Base-by-base conservation (phyloP, 2,888 invertebrate species). In the Amphipyra berbera region DNA sequence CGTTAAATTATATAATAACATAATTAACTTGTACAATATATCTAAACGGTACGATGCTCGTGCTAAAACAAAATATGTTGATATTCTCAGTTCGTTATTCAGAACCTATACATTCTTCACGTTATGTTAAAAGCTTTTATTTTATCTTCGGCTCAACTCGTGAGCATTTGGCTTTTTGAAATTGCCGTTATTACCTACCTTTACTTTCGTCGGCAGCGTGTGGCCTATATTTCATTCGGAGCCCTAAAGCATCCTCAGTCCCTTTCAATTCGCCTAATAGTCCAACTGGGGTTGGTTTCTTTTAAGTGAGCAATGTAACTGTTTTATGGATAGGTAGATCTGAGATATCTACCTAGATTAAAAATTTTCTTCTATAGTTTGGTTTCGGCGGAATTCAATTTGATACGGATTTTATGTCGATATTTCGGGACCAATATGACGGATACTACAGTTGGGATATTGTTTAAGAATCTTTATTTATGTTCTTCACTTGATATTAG, bases 191-290 rank as follows among this genome's bases (percentile, higher is more conserved):
- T 73, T 72, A 73, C 66, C 45, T 44, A 53, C 71, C 46, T 57
- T 41, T 56, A 58, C 60, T 40, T 57, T 13, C 12, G 35, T 54
- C 21, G 50, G 56, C 37, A 47, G 13, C 69, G 56, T 60, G 53
- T 60, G 57, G 53, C 54, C 44, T 59, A 61, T 63, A 68, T 61
- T 63, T 73, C 57, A 68, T 58, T 48, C 38, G 8, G 44, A 42
- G 41, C 47, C 50, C 38, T 56, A 45, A 63, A 56, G 61, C 41
- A 42, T 27, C 41, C 55, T 41, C 30, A 56, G 61, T 41, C 61
- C 61, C 47, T 71, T 73, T 71, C 68, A 60, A 73, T 71, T 73
- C 54, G 14, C 50, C 46, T 69, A 40, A 69, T 72, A 66, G 67
- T 45, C 67, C 55, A 72, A 67, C 68, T 69, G 72, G 50, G 66